Conservation (phyloP, 2,113 vertebrate genomes). For the Rhinopithecus roxellana region DNA sequence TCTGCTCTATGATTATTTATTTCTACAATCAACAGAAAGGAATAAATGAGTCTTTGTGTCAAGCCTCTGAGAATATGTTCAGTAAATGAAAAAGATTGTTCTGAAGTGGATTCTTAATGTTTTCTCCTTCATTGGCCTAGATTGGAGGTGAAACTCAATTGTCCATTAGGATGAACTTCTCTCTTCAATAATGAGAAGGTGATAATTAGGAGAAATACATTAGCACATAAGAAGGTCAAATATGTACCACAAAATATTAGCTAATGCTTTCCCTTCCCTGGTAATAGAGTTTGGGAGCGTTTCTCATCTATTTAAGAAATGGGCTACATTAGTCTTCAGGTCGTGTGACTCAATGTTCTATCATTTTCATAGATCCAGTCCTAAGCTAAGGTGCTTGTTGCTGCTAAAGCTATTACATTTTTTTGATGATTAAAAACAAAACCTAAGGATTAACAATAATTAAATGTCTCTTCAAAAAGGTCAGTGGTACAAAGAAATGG, state of each 20-base stretch:
- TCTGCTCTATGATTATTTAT: background rate
- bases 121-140: background rate
- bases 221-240: background rate
- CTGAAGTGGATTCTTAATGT: background rate
- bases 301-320: conserved; percentile 42
- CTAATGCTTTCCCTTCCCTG: background rate
- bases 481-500: conserved; percentile 50
- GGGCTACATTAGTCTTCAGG: background rate
- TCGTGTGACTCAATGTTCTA: background rate
- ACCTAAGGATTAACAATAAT: conserved; percentile 39
- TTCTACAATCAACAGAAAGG: conserved; percentile 15
- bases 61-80: conserved; percentile 17
- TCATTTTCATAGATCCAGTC: background rate
- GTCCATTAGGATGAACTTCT: background rate
- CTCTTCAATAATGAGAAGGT: background rate
- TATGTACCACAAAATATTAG: conserved; percentile 46
- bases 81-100: conserved; percentile 15
- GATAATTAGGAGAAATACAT: conserved; percentile 21
- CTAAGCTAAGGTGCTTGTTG: conserved; percentile 12
- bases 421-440: conserved; percentile 44
- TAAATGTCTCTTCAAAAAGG: conserved; percentile 50
- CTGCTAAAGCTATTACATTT: background rate
- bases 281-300: background rate
- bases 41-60: background rate
- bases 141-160: conserved; percentile 35